Base-by-base conservation (phyloP, 1,140 invertebrate genomes). In the Sesamia nonagrioides region DNA sequence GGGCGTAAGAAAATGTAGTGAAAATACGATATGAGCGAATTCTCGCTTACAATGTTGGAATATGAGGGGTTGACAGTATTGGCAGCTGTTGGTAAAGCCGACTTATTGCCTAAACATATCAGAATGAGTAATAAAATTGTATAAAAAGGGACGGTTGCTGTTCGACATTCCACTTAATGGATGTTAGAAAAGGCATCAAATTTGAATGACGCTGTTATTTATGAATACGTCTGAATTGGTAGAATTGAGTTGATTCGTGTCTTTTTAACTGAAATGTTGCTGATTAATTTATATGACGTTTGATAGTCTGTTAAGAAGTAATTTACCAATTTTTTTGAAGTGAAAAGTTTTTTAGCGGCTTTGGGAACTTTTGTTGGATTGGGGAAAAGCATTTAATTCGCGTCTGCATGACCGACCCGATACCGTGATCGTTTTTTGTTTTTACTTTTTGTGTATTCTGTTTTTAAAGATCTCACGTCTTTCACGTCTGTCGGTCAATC, bases 51-150 rank as follows among this genome's bases (percentile, higher is more conserved):
- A 42, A 35, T 63, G 58, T 66, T 52, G 63, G 63, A 42, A 73
- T 81, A 78, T 45, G 73, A 73, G 73, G 68, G 58, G 78, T 72
- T 61, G 79, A 63, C 63, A 83, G 60, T 63, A 84, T 84, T 80
- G 82, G 54, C 82, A 81, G 78, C 56, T 78, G 74, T 35, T 79
- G 77, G 74, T 81, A 84, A 84, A 84, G 66, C 60, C 35, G 33
- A 74, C 73, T 77, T 84, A 81, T 79, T 81, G 82, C 73, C 60
- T 84, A 84, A 81, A 81, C 82, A 79, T 81, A 79, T 83, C 73
- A 76, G 75, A 81, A 77, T 74, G 76, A 83, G 73, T 81, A 77
- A 78, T 83, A 81, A 82, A 82, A 76, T 50, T 50, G 42, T 21
- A 35, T 7, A 73, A 73, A 75, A 61, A 61, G 37, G 17, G 63